These are phyloP conservation scores for Sebastes elongatus DNA, from an alignment of 2,797 vertebrate genomes.

Conservation along the genomic window DNA sequence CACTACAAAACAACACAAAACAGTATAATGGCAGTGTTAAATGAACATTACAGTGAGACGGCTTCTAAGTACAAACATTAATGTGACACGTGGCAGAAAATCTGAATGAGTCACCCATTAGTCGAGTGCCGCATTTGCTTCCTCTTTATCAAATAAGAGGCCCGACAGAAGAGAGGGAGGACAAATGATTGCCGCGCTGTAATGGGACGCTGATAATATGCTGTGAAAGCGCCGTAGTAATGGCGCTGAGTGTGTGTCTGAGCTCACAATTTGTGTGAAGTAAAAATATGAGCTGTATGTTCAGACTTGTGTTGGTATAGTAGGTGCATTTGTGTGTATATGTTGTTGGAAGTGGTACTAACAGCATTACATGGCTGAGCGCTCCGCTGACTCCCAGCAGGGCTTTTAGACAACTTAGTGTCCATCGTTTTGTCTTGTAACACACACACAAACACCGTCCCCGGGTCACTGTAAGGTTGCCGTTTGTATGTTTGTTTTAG, in stretches of 20 bases:
- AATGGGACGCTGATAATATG: slow-evolving; percentile 37
- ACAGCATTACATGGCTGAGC: slow-evolving; percentile 64
- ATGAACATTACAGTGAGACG: slow-evolving; percentile 36
- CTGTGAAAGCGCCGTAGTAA: slow-evolving; percentile 21
- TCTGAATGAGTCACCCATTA: slow-evolving; percentile 39
- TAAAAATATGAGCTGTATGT: slow-evolving; percentile 13
- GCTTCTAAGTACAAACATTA: slow-evolving; percentile 29
- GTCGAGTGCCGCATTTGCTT: slow-evolving; percentile 22
- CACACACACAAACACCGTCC: slow-evolving; percentile 35
- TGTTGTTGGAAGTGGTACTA: slow-evolving; percentile 44
- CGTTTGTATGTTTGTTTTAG: not conserved
- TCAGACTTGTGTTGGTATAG: not conserved
- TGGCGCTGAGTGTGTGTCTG: slow-evolving; percentile 26
- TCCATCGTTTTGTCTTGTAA: slow-evolving; percentile 50
- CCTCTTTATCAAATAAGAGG: slow-evolving; percentile 38
- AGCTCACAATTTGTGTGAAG: not conserved
- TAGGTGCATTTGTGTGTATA: not conserved
- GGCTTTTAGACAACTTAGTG: slow-evolving; percentile 68
- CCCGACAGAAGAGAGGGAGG: not conserved
- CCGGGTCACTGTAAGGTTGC: slow-evolving; percentile 49
- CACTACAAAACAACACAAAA: not conserved
- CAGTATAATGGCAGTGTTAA: slow-evolving; percentile 19
- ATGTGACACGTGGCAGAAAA: slow-evolving; percentile 21
- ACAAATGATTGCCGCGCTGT: slow-evolving; percentile 25
- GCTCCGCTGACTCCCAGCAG: slow-evolving; percentile 64